phyloP scores from a whole-genome alignment of 1,140 invertebrate species.

The Aricia agestis region DNA sequence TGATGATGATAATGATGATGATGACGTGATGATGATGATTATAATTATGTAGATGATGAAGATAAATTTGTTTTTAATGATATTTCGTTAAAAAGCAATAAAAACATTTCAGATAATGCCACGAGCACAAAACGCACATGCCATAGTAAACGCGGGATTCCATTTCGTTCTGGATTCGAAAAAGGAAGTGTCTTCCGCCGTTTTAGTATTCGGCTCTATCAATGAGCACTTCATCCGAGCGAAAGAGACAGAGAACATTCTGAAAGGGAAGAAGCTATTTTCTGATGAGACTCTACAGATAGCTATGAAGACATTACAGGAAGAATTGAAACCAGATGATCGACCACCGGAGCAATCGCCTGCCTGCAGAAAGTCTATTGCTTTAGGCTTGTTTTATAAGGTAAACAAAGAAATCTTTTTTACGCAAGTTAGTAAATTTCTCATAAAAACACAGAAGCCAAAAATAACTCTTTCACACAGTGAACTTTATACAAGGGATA shows the following conservation, averaged over 20 bases:
- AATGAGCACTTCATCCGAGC: constrained; percentile 81
- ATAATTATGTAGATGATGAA: too few relatives aligned
- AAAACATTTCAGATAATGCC: constrained; percentile 82
- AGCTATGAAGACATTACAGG: constrained; percentile 77
- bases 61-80: constrained; percentile 1
- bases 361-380: constrained; percentile 80
- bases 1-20: not conserved
- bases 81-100: not conserved
- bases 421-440: not conserved
- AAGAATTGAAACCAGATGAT: constrained; percentile 80
- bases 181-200: constrained; percentile 51
- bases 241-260: constrained; percentile 78
- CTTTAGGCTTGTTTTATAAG: constrained; percentile 81
- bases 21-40: not conserved
- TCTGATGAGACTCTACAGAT: constrained; percentile 70
- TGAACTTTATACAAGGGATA: too few relatives aligned
- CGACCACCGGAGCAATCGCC: constrained; percentile 80
- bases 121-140: constrained; percentile 88
- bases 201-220: constrained; percentile 73
- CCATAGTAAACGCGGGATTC: constrained; percentile 89
- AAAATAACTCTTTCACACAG: too few relatives aligned
- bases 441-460: too few relatives aligned
- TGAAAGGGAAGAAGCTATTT: constrained; percentile 77
- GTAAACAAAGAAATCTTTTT: constrained; percentile 63
- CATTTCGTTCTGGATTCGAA: constrained; percentile 77